Conservation (phyloP, 2,888 invertebrate genomes). For the Caenorhabditis becei region DNA sequence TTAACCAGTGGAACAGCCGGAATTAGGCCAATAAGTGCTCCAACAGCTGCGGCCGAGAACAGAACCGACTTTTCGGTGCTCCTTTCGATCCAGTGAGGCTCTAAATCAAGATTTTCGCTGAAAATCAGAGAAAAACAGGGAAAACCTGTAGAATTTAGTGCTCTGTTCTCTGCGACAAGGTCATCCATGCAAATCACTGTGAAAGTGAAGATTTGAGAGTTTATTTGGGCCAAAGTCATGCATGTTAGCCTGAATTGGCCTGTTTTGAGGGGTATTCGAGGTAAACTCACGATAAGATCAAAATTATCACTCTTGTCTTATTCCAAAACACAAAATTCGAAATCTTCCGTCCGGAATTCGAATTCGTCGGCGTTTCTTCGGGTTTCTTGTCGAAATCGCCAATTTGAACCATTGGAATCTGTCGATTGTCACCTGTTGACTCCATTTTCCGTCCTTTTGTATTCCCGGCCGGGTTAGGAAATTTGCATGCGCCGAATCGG, state of each 20-base stretch:
- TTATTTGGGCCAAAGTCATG: slow-evolving; percentile 45
- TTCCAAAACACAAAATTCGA: slow-evolving; percentile 50
- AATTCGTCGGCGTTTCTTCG: neutral
- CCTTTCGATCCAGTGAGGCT: slow-evolving; percentile 59
- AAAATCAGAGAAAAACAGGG: no score
- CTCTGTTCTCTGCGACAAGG: slow-evolving; percentile 26
- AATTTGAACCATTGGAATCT: slow-evolving; percentile 26
- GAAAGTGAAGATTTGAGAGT: slow-evolving; percentile 59
- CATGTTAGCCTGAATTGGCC: slow-evolving; percentile 30
- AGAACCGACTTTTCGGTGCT: slow-evolving; percentile 44
- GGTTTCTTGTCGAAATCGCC: slow-evolving; percentile 20
- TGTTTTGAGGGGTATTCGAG: no score
- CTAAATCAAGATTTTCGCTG: slow-evolving; percentile 3
- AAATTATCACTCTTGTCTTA: slow-evolving; percentile 43
- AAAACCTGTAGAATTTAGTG: slow-evolving; percentile 33
- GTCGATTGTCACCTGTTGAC: slow-evolving; percentile 15
- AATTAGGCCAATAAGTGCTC: slow-evolving; percentile 45
- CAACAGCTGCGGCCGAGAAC: slow-evolving; percentile 56
- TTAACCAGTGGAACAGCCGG: slow-evolving; percentile 50
- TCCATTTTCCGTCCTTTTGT: slow-evolving; percentile 31
- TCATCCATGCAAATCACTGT: slow-evolving; percentile 63
- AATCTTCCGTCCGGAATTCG: slow-evolving; percentile 21
- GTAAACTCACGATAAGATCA: slow-evolving; percentile 39
- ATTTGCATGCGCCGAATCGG: slow-evolving; percentile 24
- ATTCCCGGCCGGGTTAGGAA: slow-evolving; percentile 1